phyloP scores from a whole-genome alignment of 2,888 invertebrate species.

The Dyspetes luteomarginatus region DNA sequence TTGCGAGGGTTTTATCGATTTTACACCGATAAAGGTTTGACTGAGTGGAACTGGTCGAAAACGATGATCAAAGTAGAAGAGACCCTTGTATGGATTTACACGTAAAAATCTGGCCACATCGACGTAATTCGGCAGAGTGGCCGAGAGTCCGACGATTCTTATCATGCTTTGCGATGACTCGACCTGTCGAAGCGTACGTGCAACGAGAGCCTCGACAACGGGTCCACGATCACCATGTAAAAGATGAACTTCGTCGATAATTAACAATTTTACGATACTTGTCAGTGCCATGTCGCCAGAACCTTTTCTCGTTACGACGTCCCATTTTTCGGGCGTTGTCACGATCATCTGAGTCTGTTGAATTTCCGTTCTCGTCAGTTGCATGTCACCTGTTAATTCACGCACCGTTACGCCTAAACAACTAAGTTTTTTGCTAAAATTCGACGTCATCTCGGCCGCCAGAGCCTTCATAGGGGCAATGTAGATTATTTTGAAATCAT shows the following conservation, averaged over 20 bases:
- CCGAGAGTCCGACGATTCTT: conserved; percentile 97
- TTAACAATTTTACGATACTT: conserved; percentile 95
- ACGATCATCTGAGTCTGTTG: conserved; percentile 98
- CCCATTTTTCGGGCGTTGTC: conserved; percentile 99
- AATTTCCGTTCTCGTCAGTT: conserved; percentile 96
- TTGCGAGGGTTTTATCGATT: conserved; percentile 87
- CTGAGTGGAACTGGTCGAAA: conserved; percentile 98
- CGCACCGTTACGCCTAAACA: conserved; percentile 92
- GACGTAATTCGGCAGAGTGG: conserved; percentile 98
- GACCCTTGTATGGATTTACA: conserved; percentile 95
- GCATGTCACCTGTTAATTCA: conserved; percentile 99
- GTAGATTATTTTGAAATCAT: conserved; percentile 99
- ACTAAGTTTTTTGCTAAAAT: conserved; percentile 93
- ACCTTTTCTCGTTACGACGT: conserved; percentile 98
- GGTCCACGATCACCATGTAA: conserved; percentile 98
- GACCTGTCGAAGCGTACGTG: conserved; percentile 96
- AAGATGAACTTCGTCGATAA: conserved; percentile 98
- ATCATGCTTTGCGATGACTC: conserved; percentile 97
- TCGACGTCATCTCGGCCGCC: conserved; percentile 98
- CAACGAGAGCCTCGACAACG: conserved; percentile 98
- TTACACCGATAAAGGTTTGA: conserved; percentile 95
- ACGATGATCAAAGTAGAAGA: conserved; percentile 97
- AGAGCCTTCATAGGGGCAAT: conserved; percentile 99
- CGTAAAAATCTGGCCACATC: conserved; percentile 97
- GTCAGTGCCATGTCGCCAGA: conserved; percentile 95